These are phyloP conservation scores for Passer domesticus DNA, from an alignment of 2,113 vertebrate species.

Conservation along the genomic window DNA sequence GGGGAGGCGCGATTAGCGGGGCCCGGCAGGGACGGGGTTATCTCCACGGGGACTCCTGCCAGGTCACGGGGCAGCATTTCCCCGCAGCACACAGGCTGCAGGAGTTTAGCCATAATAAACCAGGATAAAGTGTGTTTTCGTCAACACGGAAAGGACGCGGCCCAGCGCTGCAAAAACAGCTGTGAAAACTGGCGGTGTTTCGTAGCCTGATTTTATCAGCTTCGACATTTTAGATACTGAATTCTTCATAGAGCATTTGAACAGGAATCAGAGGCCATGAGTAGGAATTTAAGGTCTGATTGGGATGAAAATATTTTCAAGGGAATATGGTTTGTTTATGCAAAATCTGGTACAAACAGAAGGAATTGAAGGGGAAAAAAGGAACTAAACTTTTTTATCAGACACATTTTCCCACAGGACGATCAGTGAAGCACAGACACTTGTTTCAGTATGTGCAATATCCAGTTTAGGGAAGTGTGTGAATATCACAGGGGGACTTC, in stretches of 20 bases:
- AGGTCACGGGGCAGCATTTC: background rate
- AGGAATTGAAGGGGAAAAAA: background rate
- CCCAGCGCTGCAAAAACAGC: background rate
- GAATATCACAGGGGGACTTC: background rate
- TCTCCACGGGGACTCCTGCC: background rate
- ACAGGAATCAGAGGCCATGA: background rate
- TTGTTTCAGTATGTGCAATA: background rate
- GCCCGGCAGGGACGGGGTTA: background rate
- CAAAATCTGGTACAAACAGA: background rate
- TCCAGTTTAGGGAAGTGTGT: background rate
- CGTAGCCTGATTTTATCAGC: background rate
- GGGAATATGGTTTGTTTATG: background rate
- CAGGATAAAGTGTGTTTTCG: background rate
- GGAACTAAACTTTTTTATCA: background rate
- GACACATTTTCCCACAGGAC: background rate
- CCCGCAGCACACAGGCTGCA: background rate
- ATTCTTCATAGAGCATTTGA: background rate
- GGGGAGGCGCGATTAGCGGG: conserved; percentile 1
- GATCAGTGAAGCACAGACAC: background rate
- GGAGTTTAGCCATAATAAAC: conserved; percentile 12
- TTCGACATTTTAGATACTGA: background rate
- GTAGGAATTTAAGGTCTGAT: background rate
- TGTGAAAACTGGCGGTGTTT: background rate
- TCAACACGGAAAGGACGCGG: background rate
- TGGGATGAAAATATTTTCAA: background rate